Conservation (phyloP, 2,888 invertebrate genomes). For the Rhabditoides inermis region DNA sequence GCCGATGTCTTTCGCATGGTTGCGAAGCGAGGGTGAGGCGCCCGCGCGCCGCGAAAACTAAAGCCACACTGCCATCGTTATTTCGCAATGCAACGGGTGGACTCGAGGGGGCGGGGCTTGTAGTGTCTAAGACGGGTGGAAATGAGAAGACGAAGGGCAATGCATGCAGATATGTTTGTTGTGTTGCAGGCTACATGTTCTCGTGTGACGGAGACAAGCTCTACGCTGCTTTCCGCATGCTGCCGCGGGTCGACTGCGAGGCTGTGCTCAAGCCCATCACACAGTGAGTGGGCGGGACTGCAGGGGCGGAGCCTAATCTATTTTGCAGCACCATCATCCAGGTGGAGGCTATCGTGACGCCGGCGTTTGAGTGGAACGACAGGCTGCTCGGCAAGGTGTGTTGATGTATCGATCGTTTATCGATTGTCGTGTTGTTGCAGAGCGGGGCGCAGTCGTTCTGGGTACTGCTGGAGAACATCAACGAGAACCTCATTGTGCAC, state of each 20-base stretch:
- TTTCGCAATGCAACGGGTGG: too few relatives aligned
- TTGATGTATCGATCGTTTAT: slow-evolving; percentile 58
- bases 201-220: slow-evolving; percentile 56
- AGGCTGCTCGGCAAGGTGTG: slow-evolving; percentile 70
- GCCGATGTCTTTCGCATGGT: too few relatives aligned
- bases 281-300: slow-evolving; percentile 40
- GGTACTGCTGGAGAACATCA: slow-evolving; percentile 95
- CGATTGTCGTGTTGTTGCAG: slow-evolving; percentile 74
- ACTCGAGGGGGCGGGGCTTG: too few relatives aligned
- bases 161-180: background rate
- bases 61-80: too few relatives aligned
- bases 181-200: slow-evolving; percentile 34
- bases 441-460: slow-evolving; percentile 77
- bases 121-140: too few relatives aligned
- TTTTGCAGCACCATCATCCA: slow-evolving; percentile 53
- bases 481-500: slow-evolving; percentile 86
- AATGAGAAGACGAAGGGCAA: too few relatives aligned
- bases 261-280: slow-evolving; percentile 88
- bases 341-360: slow-evolving; percentile 52
- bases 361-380: slow-evolving; percentile 59
- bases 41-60: too few relatives aligned
- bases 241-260: slow-evolving; percentile 76
- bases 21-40: too few relatives aligned
- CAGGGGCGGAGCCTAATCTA: background rate
- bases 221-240: slow-evolving; percentile 73